Evolutionary conservation across 2,113 vertebrate species (phyloP), one percentile per base, ranked within the genome.

Genomic region (Festucalex cinctus): DNA sequence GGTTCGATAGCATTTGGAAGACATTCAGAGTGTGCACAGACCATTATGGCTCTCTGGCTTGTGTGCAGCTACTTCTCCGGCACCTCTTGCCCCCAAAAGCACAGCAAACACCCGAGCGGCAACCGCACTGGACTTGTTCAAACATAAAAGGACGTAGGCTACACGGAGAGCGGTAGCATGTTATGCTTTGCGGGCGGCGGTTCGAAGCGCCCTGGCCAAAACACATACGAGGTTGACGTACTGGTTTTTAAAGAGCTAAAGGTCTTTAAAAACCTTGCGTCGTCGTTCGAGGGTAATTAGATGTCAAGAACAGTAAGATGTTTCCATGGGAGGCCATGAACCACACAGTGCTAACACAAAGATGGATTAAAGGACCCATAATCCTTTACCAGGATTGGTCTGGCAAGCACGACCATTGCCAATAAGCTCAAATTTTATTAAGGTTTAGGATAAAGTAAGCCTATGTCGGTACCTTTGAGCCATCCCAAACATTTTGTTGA

Each of bases 121-220:
- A 78, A 88, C 86, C 86, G 66, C 85, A 83, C 44, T 79, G 71
- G 81, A 88, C 82, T 86, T 79, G 78, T 85, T 85, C 76, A 88
- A 89, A 88, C 86, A 88, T 73, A 80, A 80, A 62, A 41, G 70
- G 67, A 70, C 68, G 65, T 69, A n/a, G n/a, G n/a, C n/a, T n/a
- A 83, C 70, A 62, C 67, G 67, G 76, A 85, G 75, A 83, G 81
- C 78, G 62, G 84, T 83, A 83, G 80, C 82, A 71, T 83, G 85
- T 90, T 86, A 79, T 88, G 79, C 77, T 87, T 86, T 74, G 83
- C 26, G 83, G 83, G 88, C 20, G 75, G 85, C 54, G 86, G 88
- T 87, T 80, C 22, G 74, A 68, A n/a, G 12, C n/a, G 46, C 22
- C 44, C 53, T 0, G 56, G 88, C 89, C 90, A 91, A 90, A 77